Conservation (phyloP, 2,888 invertebrate genomes). For the Unio pictorum region DNA sequence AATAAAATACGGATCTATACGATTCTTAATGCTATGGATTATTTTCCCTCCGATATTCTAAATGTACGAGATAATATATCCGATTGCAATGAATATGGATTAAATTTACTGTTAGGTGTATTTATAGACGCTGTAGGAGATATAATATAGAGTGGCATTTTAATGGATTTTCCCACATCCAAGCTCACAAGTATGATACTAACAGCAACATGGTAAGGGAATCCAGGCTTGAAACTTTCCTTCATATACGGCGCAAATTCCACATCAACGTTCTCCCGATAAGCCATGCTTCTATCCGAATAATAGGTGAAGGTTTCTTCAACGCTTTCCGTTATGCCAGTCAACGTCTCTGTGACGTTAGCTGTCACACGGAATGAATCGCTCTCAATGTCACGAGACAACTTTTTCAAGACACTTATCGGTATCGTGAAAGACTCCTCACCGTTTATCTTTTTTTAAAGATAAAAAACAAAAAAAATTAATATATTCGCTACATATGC, state of each 20-base stretch:
- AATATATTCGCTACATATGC: background rate
- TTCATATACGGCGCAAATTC: constrained; percentile 35
- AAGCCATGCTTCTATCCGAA: constrained; percentile 78
- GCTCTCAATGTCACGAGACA: constrained; percentile 24
- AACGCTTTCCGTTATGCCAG: constrained; percentile 86
- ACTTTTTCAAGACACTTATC: constrained; percentile 21
- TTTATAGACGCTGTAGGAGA: too few species aligned
- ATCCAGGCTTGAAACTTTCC: constrained; percentile 37
- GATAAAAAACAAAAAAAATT: background rate
- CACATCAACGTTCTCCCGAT: constrained; percentile 9
- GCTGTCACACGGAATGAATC: constrained; percentile 75
- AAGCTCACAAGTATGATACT: constrained; percentile 1
- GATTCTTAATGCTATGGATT: background rate
- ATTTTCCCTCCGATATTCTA: too few species aligned
- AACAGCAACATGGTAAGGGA: constrained; percentile 19
- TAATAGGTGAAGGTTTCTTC: constrained; percentile 83
- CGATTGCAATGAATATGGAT: too few species aligned
- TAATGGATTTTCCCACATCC: too few species aligned
- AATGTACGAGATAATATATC: too few species aligned
- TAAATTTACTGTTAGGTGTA: too few species aligned
- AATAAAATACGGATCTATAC: background rate
- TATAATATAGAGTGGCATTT: background rate
- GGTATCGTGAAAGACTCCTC: constrained; percentile 32
- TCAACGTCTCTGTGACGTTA: constrained; percentile 89
- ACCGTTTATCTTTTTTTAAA: constrained; percentile 36